These are phyloP conservation scores for Nansenia antarctica DNA, from an alignment of 2,113 vertebrate genomes.

Conservation along the genomic window DNA sequence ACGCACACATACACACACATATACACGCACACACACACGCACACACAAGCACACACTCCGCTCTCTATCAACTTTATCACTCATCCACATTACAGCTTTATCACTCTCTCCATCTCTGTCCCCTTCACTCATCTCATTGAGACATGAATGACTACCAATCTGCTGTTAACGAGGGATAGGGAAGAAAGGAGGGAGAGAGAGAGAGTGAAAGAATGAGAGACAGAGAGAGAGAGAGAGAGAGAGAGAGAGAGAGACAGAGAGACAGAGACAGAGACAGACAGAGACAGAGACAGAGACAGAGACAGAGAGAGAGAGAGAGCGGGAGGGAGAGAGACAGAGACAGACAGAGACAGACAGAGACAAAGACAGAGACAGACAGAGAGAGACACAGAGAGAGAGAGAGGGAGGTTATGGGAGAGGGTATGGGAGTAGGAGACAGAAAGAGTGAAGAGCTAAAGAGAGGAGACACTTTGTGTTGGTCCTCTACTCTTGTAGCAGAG, in stretches of 20 bases:
- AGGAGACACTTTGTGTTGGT: background rate
- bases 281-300: background rate
- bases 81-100: slow-evolving; percentile 55
- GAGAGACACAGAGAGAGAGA: slow-evolving; percentile 10
- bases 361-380: slow-evolving; percentile 12
- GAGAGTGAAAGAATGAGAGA: slow-evolving; percentile 4
- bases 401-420: slow-evolving; percentile 18
- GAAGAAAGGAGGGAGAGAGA: background rate
- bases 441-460: background rate
- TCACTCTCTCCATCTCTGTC: slow-evolving; percentile 55
- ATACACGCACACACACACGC: slow-evolving; percentile 31
- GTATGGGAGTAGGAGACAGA: slow-evolving; percentile 20
- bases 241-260: slow-evolving; percentile 1
- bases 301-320: too few species aligned
- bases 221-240: slow-evolving; percentile 26
- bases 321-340: too few species aligned
- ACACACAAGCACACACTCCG: background rate
- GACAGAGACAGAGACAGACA: background rate
- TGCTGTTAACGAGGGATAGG: background rate
- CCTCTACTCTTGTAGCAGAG: too few species aligned
- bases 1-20: slow-evolving; percentile 58
- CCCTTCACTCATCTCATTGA: slow-evolving; percentile 44
- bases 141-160: background rate
- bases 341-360: background rate
- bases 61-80: slow-evolving; percentile 63